Base-by-base conservation (phyloP, 2,113 vertebrate genomes). In the Bettongia penicillata region DNA sequence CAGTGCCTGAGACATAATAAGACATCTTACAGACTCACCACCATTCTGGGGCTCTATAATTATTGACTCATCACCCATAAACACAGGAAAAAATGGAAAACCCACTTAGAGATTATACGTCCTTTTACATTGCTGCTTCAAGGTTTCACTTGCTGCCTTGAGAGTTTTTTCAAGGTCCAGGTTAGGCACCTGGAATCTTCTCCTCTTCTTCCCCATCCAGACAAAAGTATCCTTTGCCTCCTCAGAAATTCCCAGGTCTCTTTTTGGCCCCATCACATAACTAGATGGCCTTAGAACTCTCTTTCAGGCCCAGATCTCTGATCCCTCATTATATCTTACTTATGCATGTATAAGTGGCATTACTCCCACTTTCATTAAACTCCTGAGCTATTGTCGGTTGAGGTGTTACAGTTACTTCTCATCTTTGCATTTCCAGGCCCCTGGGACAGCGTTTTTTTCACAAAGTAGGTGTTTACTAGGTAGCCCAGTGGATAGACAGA, bases 61-160 rank as follows among this genome's bases (percentile, higher is more conserved):
- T 93, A 94, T 43, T 68, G 94, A 51, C 92, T 52, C 93, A 47
- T 51, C 10, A 93, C 22, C 43, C 51, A 90, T 25, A 43, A 84
- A 50, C 23, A 91, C 8, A 93, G n/a, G 47, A 92, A 47, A 93
- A 90, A 77, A 91, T 90, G 55, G 53, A 84, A 91, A 95, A 93
- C 57, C 31, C 51, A 91, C 50, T 50, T 10, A 84, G 43, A 26
- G 53, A 92, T 77, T 92, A n/a, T 94, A 11, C 57, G 61, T 92
- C 89, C 92, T n/a, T 11, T 93, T 57, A 51, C 49, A 43, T 16
- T 6, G 4, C n/a, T 53, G 26, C 61, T 95, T 51, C 26, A 94
- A 97, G 84, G 37, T 84, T 77, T 61, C 50, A 50, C 91, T 61
- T 91, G 77, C 77, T 51, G 51, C 91, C 91, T 94, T 97, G 50